Evolutionary conservation across 1,140 invertebrate genomes (phyloP).

Genomic region (Plodia interpunctella): DNA sequence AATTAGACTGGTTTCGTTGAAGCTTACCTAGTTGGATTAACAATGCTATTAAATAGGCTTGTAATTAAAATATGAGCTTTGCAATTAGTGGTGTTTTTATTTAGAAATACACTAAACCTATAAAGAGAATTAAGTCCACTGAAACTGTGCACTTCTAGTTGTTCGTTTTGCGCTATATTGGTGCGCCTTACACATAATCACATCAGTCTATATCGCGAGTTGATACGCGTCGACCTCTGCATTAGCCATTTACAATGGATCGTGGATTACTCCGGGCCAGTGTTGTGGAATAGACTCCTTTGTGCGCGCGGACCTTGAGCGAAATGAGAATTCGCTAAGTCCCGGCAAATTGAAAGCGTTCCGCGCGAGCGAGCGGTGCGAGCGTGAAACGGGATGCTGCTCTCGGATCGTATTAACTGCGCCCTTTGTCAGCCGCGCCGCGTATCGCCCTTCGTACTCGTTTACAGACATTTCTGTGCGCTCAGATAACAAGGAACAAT

Average conservation of each 20-base stretch:
- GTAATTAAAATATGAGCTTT: too few species aligned
- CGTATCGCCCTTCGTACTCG: constrained; percentile 26
- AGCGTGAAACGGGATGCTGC: constrained; percentile 16
- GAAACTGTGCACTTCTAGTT: too few species aligned
- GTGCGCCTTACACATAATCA: too few species aligned
- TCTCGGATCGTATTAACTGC: constrained; percentile 21
- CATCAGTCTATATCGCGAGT: neutral
- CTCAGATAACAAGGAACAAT: constrained; percentile 46
- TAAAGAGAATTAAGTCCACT: too few species aligned
- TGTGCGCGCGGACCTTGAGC: constrained; percentile 35
- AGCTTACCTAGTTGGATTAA: too few species aligned
- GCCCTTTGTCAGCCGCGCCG: constrained; percentile 20
- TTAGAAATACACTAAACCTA: too few species aligned
- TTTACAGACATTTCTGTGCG: constrained; percentile 40
- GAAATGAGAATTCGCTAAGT: constrained; percentile 39
- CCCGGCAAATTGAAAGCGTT: constrained; percentile 41
- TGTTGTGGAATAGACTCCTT: constrained; percentile 37
- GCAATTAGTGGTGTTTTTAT: too few species aligned
- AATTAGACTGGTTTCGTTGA: neutral
- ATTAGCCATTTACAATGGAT: constrained; percentile 19
- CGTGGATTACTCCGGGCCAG: constrained; percentile 17
- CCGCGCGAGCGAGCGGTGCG: constrained; percentile 27
- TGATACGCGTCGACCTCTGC: constrained; percentile 13
- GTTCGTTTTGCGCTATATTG: too few species aligned
- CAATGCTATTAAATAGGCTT: too few species aligned